Evolutionary conservation across 2,888 invertebrate species (phyloP).

Genomic region (Megamerina dolium): DNA sequence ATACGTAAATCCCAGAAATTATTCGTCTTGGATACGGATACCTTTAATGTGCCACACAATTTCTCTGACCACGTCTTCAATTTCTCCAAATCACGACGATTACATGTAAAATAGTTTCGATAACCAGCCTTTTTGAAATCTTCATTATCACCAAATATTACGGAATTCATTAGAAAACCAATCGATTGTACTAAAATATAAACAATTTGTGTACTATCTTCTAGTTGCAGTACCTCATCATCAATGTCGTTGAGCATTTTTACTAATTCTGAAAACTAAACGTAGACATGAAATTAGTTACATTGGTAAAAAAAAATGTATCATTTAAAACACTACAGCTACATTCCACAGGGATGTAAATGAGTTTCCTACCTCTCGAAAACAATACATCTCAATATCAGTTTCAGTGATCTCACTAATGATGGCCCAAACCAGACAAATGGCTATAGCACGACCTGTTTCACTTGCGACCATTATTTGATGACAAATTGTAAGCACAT

Average conservation of each 20-base stretch:
- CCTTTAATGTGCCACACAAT: conserved; percentile 18
- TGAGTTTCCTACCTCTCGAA: conserved; percentile 27
- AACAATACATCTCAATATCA: conserved; percentile 26
- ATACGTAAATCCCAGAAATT: conserved; percentile 24
- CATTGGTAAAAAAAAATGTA: too few relatives aligned
- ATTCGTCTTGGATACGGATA: conserved; percentile 17
- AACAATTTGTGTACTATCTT: conserved; percentile 24
- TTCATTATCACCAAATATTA: conserved; percentile 24
- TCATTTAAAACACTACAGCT: too few relatives aligned
- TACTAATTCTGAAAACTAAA: conserved; percentile 23
- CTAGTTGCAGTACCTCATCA: conserved; percentile 22
- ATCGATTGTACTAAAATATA: conserved; percentile 27
- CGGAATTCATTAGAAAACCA: conserved; percentile 24
- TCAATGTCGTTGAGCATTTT: conserved; percentile 25
- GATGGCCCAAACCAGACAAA: conserved; percentile 29
- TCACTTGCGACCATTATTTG: conserved; percentile 27
- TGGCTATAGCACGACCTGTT: conserved; percentile 26
- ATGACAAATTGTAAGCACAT: conserved; percentile 25
- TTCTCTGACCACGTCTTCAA: conserved; percentile 22
- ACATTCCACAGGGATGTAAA: too few relatives aligned
- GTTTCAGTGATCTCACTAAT: conserved; percentile 25
- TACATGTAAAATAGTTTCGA: conserved; percentile 26
- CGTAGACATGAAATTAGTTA: background rate
- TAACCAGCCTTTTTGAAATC: conserved; percentile 29
- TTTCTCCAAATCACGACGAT: conserved; percentile 20